A percentile compares a stretch with the other conserved stretches of the same genome.
Conservation (phyloP, 2,888 invertebrate species). For the Macaria liturata region DNA sequence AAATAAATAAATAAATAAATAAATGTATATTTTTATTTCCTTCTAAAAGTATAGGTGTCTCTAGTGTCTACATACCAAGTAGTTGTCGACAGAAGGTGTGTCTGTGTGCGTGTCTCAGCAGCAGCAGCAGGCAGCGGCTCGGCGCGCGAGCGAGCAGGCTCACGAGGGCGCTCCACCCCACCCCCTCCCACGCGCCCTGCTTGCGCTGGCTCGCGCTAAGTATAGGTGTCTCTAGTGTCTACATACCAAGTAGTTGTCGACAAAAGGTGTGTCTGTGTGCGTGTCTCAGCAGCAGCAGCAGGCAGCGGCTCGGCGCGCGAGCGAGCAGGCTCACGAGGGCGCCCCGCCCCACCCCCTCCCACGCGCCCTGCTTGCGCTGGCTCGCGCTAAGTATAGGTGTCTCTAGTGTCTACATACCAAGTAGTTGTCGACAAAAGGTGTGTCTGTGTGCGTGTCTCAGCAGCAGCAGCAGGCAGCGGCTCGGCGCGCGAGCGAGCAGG, state of each 20-base stretch:
- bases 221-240: too few species aligned
- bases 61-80: too few species aligned
- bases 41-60: too few species aligned
- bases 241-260: slow-evolving; percentile 66
- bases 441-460: slow-evolving; percentile 55
- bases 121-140: slow-evolving; percentile 60
- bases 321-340: slow-evolving; percentile 62
- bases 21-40: too few species aligned
- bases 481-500: slow-evolving; percentile 59
- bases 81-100: slow-evolving; percentile 63
- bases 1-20: too few species aligned
- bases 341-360: slow-evolving; percentile 59
- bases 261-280: slow-evolving; percentile 59
- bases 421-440: slow-evolving; percentile 61
- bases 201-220: slow-evolving; percentile 51
- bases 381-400: slow-evolving; percentile 43
- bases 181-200: slow-evolving; percentile 57
- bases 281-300: slow-evolving; percentile 60
- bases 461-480: slow-evolving; percentile 63
- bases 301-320: slow-evolving; percentile 58
- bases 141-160: slow-evolving; percentile 61
- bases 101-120: slow-evolving; percentile 56
- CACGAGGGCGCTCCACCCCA: slow-evolving; percentile 56
- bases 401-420: slow-evolving; percentile 45
- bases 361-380: slow-evolving; percentile 50